Evolutionary conservation across 2,888 invertebrate genomes (phyloP).

Genomic region (Adineta ricciae): DNA sequence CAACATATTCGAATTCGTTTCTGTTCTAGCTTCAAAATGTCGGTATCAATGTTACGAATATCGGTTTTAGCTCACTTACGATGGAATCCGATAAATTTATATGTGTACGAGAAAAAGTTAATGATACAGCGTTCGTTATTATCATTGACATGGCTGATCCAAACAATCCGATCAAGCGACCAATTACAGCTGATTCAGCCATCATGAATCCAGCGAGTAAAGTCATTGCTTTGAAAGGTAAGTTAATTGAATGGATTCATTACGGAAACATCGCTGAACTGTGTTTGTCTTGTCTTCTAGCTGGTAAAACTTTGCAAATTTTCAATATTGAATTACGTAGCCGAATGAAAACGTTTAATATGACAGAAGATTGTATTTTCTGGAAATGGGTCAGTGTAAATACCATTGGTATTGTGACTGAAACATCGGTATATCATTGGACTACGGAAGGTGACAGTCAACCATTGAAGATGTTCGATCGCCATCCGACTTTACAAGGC

Average conservation of each 20-base stretch:
- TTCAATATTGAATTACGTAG: conserved; percentile 99
- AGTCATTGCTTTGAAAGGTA: conserved; percentile 91
- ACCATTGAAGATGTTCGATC: conserved; percentile 91
- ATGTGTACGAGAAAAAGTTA: conserved; percentile 89
- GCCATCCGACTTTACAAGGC: conserved; percentile 81
- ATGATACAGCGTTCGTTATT: conserved; percentile 85
- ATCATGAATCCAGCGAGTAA: conserved; percentile 99
- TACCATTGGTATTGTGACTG: conserved; percentile 86
- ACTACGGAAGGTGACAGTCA: conserved; percentile 70
- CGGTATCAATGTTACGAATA: conserved; percentile 87
- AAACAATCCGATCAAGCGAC: conserved; percentile 81
- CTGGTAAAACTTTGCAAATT: conserved; percentile 90
- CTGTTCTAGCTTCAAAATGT: conserved; percentile 76
- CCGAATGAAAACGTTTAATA: conserved; percentile 94
- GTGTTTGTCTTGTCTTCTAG: conserved; percentile 55
- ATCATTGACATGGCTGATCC: conserved; percentile 95
- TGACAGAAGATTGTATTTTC: conserved; percentile 82
- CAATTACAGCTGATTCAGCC: conserved; percentile 94
- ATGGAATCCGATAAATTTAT: conserved; percentile 99
- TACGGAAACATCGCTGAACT: too few species aligned
- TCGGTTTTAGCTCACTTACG: conserved; percentile 93
- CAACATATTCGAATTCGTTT: neutral
- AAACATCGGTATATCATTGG: conserved; percentile 91
- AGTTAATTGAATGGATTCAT: too few species aligned
- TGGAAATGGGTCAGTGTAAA: conserved; percentile 99